Base-by-base conservation (phyloP, 2,888 invertebrate species). In the Sinhomidia bicolor region DNA sequence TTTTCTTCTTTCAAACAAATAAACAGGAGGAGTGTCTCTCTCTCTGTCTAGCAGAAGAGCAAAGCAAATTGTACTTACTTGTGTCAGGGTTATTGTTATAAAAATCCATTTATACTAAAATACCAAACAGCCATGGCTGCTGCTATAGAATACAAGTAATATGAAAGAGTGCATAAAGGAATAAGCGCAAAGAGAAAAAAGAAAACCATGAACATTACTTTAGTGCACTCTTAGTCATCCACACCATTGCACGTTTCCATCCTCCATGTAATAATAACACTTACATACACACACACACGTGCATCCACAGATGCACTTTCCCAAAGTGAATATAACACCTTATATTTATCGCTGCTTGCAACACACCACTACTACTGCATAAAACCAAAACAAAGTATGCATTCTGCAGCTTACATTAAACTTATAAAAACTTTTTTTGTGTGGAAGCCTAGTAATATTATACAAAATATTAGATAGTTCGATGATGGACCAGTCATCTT, bases 1-100 rank as follows among this genome's bases (percentile, higher is more conserved):
- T 81, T 89, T 84, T 85, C 57, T 80, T 44, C 54, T 51, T 76
- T 65, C 80, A 80, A 85, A 78, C 76, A 51, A 76, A 76, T 76
- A 76, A 76, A 76, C 74, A 74, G 14, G 17, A 36, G 36, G 62
- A 81, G 74, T 47, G 47, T n/a, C 26, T 65, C 32, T 32, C 36
- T 36, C 36, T 36, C 36, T 36, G 4, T 36, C 36, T 7, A 36
- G 36, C 36, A 36, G n/a, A n/a, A n/a, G n/a, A n/a, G n/a, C n/a
- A n/a, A n/a, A 32, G 65, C 32, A 23, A 17, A 7, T 57, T 32
- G 26, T 29, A 29, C n/a, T 65, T 65, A 29, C 14, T n/a, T 29
- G 32, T 29, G 32, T 0, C 32, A 5, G 32, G 65, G 62, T 62
- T 62, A n/a, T 65, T 65, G 0, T 17, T 32, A 32, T 32, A 32